Conservation (phyloP, 2,113 vertebrate species). For the Pristiophorus japonicus region DNA sequence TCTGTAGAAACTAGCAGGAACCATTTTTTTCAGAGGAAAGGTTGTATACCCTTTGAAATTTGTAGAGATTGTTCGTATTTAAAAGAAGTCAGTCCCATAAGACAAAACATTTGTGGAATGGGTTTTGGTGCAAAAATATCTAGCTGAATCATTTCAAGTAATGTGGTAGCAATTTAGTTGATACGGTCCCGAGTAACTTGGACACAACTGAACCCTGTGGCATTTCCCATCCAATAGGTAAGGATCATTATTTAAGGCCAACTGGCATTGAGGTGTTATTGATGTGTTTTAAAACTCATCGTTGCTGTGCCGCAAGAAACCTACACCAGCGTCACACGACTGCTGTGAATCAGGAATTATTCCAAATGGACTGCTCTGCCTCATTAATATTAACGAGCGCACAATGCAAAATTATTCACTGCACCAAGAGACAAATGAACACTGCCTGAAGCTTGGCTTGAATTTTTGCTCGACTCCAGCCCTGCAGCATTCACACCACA, state of each 20-base stretch:
- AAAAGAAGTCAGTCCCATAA: not conserved
- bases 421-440: not conserved
- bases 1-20: not conserved
- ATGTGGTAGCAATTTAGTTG: not conserved
- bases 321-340: not conserved
- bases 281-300: not conserved
- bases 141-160: not conserved
- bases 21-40: not conserved
- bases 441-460: conserved; percentile 7
- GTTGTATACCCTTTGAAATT: not conserved
- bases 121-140: not conserved
- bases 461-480: not conserved
- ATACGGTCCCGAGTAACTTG: not conserved
- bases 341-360: not conserved
- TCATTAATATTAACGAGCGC: not conserved
- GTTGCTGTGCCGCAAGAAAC: not conserved
- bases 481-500: not conserved
- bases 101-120: not conserved
- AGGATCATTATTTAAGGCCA: not conserved
- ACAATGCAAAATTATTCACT: not conserved
- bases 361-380: not conserved
- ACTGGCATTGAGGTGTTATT: not conserved
- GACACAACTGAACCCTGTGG: not conserved
- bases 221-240: not conserved
- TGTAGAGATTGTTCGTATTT: not conserved